Base-by-base conservation (phyloP, 2,888 invertebrate species). In the Villa cingulata region DNA sequence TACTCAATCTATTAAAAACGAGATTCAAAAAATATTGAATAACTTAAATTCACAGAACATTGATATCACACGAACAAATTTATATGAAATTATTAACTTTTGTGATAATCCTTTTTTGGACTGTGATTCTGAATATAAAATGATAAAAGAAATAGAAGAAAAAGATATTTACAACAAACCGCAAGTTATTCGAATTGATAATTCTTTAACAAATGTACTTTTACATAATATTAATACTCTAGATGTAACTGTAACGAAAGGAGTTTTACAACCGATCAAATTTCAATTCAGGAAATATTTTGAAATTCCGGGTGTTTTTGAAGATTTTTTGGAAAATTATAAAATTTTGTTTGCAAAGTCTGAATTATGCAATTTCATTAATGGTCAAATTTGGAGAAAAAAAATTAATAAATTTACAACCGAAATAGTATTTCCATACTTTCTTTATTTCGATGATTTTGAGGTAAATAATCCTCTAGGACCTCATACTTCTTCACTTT, bases 381-480 rank as follows among this genome's bases (percentile, higher is more conserved):
- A 37, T 17, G 45, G 48, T 6, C 6, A 36, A 10, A 20, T 37
- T 41, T 48, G 37, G 45, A 36, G 37, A 29, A 7, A n/a, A 16
- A 38, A 45, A 40, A 45, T 41, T 17, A 16, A 2, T 29, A 37
- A 36, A 15, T 40, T 15, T 42, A 27, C 19, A 5, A 34, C 19
- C 20, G 32, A 45, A 32, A 34, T 19, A 17, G n/a, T 20, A 5
- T 14, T 45, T 9, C 45, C 49, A n/a, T 42, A 27, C 10, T 34
- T 38, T 48, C 18, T 45, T 12, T 48, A 48, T 32, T 49, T 2
- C 45, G 45, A n/a, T n/a, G n/a, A n/a, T n/a, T n/a, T n/a, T n/a
- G n/a, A n/a, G n/a, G n/a, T n/a, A n/a, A n/a, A n/a, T 37, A 49
- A 49, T 29, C 37, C 41, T 20, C 23, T 46, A 2, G 49, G 49